phyloP scores from a whole-genome alignment of 2,113 vertebrate species.

The Noturus placidus region DNA sequence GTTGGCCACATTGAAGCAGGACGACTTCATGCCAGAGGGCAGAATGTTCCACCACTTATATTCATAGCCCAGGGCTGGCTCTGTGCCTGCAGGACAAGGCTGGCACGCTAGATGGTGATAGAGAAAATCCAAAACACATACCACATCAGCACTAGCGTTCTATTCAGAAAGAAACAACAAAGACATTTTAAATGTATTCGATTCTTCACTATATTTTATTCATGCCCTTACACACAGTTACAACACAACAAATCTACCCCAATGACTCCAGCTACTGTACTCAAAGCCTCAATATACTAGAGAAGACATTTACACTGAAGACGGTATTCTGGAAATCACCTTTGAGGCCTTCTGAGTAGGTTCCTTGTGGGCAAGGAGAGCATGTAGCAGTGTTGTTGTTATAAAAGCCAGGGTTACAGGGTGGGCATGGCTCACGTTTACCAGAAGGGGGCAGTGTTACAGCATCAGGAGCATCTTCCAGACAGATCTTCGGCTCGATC shows the following conservation, averaged over 20 bases:
- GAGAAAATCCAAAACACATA: conserved; percentile 17
- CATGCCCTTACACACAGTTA: too few relatives aligned
- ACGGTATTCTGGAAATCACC: conserved; percentile 66
- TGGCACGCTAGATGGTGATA: conserved; percentile 75
- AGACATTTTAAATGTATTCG: not conserved
- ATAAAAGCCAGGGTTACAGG: conserved; percentile 96
- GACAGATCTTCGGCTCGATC: conserved; percentile 93
- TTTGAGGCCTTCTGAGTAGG: conserved; percentile 85
- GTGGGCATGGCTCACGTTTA: conserved; percentile 87
- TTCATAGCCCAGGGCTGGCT: conserved; percentile 86
- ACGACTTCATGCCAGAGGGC: conserved; percentile 92
- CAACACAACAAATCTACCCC: not conserved
- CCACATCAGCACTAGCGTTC: not conserved
- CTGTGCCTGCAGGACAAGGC: conserved; percentile 88
- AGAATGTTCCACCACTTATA: conserved; percentile 98
- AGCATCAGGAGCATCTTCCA: conserved; percentile 77
- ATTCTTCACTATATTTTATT: not conserved
- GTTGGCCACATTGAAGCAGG: conserved; percentile 96
- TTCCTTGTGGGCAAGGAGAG: conserved; percentile 84
- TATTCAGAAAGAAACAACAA: not conserved
- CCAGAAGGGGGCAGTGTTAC: conserved; percentile 84
- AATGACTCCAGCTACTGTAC: not conserved
- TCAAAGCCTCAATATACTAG: not conserved
- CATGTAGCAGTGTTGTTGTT: conserved; percentile 88
- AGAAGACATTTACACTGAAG: not conserved